A percentile compares a stretch with the other conserved stretches of the same genome.
Evolutionary conservation across 2,113 vertebrate species (phyloP).

Genomic region (Lampris incognitus): DNA sequence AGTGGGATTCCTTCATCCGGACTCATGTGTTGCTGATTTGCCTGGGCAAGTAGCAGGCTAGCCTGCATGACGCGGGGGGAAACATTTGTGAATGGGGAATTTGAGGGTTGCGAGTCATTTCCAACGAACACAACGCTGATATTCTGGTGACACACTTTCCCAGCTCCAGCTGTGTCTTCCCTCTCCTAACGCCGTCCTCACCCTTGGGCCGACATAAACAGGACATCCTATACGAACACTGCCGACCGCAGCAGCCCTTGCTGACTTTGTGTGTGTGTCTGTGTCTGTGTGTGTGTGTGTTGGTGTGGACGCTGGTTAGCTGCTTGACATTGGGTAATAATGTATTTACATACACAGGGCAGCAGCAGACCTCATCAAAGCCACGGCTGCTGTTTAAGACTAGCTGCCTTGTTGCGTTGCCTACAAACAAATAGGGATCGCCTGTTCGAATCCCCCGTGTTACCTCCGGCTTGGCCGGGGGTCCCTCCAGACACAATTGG

Average conservation of each 20-base stretch:
- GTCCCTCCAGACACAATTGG: too few relatives aligned
- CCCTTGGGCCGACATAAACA: constrained; percentile 48
- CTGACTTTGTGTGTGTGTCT: constrained; percentile 21
- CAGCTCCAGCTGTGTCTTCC: constrained; percentile 39
- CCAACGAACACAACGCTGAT: constrained; percentile 10
- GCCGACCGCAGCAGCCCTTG: constrained; percentile 46
- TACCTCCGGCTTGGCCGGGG: too few relatives aligned
- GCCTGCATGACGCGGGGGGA: neutral
- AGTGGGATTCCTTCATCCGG: neutral
- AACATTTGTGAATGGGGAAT: constrained; percentile 1
- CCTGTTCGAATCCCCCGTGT: too few relatives aligned
- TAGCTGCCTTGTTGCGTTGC: constrained; percentile 10
- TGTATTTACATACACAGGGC: constrained; percentile 63
- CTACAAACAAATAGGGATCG: too few relatives aligned
- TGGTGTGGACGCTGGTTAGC: constrained; percentile 43
- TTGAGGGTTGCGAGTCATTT: constrained; percentile 10
- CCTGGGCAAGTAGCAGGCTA: neutral
- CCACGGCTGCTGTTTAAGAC: constrained; percentile 48
- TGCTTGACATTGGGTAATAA: constrained; percentile 38
- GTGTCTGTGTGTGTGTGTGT: constrained; percentile 13
- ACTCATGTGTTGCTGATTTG: constrained; percentile 5
- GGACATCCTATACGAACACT: constrained; percentile 56
- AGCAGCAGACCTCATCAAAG: constrained; percentile 72
- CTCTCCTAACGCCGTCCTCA: constrained; percentile 29
- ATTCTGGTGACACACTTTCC: constrained; percentile 6